These are phyloP conservation scores for Trogon melanurus DNA, from an alignment of 2,113 vertebrate genomes.

Conservation along the genomic window DNA sequence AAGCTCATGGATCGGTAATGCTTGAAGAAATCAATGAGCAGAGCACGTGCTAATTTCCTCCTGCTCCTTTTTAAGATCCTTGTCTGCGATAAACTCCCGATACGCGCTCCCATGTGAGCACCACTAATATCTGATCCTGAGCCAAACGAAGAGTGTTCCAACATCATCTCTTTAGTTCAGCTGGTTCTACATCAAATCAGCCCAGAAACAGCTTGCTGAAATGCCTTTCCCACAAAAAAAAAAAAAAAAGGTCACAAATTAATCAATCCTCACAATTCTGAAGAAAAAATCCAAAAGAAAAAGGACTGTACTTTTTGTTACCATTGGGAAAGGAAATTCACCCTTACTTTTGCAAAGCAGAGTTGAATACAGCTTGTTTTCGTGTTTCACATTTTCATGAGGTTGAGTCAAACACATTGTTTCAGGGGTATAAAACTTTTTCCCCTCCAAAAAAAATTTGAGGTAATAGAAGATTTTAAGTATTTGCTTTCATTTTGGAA, in stretches of 20 bases:
- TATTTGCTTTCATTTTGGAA: neutral
- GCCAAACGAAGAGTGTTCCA: neutral
- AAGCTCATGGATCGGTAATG: neutral
- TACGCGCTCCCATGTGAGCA: accelerated
- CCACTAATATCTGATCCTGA: neutral
- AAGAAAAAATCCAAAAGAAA: neutral
- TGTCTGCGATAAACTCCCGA: neutral
- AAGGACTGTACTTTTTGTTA: neutral
- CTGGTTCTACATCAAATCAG: neutral
- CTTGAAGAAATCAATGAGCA: conserved; percentile 36
- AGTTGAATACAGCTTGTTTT: neutral
- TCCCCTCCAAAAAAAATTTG: neutral
- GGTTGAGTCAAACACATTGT: neutral
- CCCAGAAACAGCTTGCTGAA: neutral
- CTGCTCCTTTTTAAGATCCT: neutral
- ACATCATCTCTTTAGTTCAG: neutral
- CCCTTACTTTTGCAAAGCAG: neutral
- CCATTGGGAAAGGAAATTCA: neutral
- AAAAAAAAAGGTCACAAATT: neutral
- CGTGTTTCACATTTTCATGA: neutral
- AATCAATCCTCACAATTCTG: neutral
- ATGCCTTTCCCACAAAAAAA: neutral
- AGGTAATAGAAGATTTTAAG: neutral
- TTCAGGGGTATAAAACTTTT: neutral
- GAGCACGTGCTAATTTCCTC: conserved; percentile 15